These are phyloP conservation scores for Cepaea hortensis DNA, from an alignment of 2,888 invertebrate species.

Conservation along the genomic window DNA sequence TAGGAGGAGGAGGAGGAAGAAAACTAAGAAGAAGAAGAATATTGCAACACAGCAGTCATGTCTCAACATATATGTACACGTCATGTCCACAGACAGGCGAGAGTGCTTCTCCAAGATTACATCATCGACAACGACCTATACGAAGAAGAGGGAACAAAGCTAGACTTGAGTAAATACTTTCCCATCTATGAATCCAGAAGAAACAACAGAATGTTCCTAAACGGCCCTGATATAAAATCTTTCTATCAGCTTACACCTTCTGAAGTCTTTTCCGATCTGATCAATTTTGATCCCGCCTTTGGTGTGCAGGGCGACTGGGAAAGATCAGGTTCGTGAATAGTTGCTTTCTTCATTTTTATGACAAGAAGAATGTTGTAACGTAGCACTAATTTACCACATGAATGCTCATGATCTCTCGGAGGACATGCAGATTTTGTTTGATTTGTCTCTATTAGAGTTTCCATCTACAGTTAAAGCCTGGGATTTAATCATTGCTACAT, in stretches of 20 bases:
- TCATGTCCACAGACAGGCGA: conserved; percentile 35
- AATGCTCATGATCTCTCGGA: no score
- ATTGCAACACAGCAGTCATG: not conserved
- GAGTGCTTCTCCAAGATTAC: conserved; percentile 36
- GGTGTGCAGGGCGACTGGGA: conserved; percentile 48
- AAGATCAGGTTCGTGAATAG: conserved; percentile 30
- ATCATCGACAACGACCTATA: conserved; percentile 51
- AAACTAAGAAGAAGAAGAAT: not conserved
- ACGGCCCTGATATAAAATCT: conserved; percentile 54
- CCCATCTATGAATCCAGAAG: conserved; percentile 41
- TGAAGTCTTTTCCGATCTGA: conserved; percentile 36
- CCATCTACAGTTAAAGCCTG: no score
- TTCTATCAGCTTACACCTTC: conserved; percentile 49
- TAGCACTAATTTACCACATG: not conserved
- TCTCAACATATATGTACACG: not conserved
- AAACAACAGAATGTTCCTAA: conserved; percentile 53
- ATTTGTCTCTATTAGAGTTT: not conserved
- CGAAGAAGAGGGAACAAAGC: conserved; percentile 52
- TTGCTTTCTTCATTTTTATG: not conserved
- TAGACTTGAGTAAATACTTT: conserved; percentile 49
- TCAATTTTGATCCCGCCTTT: conserved; percentile 46
- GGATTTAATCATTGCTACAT: no score
- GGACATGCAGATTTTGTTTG: no score
- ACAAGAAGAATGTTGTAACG: not conserved
- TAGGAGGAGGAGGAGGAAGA: not conserved